phyloP scores from a whole-genome alignment of 2,797 vertebrate genomes.

The Labeo calbasu region DNA sequence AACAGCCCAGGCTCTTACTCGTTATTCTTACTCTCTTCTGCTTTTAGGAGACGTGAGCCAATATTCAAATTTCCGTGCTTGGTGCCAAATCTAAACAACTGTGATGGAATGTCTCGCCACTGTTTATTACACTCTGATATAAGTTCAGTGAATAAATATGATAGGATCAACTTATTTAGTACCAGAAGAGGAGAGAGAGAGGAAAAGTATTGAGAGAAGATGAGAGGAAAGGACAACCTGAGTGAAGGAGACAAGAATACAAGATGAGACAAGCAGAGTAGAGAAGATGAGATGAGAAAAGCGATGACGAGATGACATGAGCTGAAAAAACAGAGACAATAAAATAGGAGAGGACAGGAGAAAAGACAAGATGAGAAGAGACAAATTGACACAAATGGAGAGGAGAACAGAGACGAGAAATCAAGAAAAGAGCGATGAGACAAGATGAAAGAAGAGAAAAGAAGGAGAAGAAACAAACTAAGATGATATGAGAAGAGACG shows the following conservation, averaged over 20 bases:
- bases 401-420: background rate
- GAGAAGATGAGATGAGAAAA: background rate
- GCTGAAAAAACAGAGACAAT: background rate
- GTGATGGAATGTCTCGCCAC: slow-evolving; percentile 12
- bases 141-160: background rate
- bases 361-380: background rate
- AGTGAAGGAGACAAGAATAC: background rate
- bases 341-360: background rate
- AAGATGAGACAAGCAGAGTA: no score
- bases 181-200: background rate
- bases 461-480: background rate
- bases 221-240: background rate
- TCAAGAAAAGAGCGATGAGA: background rate
- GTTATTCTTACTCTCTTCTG: background rate
- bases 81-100: slow-evolving; percentile 13
- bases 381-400: background rate
- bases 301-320: background rate
- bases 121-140: background rate
- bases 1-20: slow-evolving; percentile 8
- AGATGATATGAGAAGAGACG: background rate
- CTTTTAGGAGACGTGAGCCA: background rate
- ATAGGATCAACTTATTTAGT: background rate
- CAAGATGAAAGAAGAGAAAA: background rate
- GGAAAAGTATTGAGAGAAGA: background rate
- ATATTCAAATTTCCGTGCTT: background rate